Conservation (phyloP, 2,888 invertebrate species). For the Syrista parreyssii region DNA sequence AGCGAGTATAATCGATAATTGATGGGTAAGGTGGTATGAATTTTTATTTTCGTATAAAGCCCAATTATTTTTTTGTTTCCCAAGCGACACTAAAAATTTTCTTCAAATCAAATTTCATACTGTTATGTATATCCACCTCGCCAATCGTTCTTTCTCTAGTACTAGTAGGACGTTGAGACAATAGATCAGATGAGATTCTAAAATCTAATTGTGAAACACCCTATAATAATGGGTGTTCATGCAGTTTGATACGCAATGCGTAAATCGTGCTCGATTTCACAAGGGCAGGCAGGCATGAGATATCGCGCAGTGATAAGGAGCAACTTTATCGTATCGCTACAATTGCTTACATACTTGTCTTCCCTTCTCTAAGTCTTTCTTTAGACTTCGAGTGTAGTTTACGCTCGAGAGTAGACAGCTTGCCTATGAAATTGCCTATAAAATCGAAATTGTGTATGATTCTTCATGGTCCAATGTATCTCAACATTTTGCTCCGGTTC, state of each 20-base stretch:
- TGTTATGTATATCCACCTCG: background rate
- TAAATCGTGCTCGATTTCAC: background rate
- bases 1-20: background rate
- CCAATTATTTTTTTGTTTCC: background rate
- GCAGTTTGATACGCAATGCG: background rate
- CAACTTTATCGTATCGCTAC: conserved; percentile 3
- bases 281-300: background rate
- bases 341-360: conserved; percentile 58
- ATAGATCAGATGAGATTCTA: background rate
- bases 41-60: background rate
- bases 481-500: background rate
- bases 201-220: background rate
- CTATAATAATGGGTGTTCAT: background rate
- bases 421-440: conserved; percentile 60
- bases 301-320: conserved; percentile 1
- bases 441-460: conserved; percentile 43
- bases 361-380: conserved; percentile 55
- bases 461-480: background rate
- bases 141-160: background rate
- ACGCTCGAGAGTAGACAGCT: conserved; percentile 60
- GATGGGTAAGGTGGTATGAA: background rate
- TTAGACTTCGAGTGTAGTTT: conserved; percentile 59
- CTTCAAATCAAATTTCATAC: background rate
- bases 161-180: background rate
- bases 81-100: background rate